Conservation (phyloP, 37 sponge, comb jelly and placozoan species). For the Eunapius fragilis region DNA sequence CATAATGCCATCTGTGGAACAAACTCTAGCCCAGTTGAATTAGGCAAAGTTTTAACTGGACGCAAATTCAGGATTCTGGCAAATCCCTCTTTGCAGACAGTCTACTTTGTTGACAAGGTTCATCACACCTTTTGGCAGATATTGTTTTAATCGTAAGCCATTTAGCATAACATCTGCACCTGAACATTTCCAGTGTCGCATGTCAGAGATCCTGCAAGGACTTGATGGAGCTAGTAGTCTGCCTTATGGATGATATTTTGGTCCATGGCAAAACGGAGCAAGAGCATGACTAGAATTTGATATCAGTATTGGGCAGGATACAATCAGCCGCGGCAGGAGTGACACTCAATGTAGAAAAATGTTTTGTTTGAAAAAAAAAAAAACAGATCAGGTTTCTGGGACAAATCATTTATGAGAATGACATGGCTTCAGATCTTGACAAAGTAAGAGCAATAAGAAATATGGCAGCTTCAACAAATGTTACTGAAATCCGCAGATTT, state of each 20-base stretch:
- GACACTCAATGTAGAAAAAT: constrained; percentile 21
- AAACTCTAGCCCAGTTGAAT: too few relatives aligned
- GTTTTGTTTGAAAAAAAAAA: constrained; percentile 4
- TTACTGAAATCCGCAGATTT: too few relatives aligned
- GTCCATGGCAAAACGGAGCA: constrained; percentile 5
- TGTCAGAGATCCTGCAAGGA: constrained; percentile 13
- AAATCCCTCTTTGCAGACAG: constrained; percentile 13
- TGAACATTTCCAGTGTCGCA: constrained; percentile 27
- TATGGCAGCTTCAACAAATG: constrained; percentile 7
- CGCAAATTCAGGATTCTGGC: constrained; percentile 45
- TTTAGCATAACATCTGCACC: constrained; percentile 38
- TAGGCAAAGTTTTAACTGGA: constrained; percentile 14
- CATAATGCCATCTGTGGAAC: constrained; percentile 20
- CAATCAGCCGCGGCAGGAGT: constrained; percentile 3
- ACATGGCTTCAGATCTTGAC: constrained; percentile 18
- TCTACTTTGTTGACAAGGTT: constrained; percentile 19
- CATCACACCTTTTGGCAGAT: constrained; percentile 35
- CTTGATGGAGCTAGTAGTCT: constrained; percentile 13
- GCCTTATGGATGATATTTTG: constrained; percentile 23
- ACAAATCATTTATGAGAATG: constrained; percentile 10
- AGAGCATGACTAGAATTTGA: constrained; percentile 4
- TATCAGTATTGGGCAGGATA: background rate
- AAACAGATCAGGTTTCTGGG: constrained; percentile 25
- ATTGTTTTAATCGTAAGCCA: constrained; percentile 26
- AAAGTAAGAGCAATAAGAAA: constrained; percentile 3